phyloP scores from a whole-genome alignment of 2,113 vertebrate genomes.

The Colaptes auratus region DNA sequence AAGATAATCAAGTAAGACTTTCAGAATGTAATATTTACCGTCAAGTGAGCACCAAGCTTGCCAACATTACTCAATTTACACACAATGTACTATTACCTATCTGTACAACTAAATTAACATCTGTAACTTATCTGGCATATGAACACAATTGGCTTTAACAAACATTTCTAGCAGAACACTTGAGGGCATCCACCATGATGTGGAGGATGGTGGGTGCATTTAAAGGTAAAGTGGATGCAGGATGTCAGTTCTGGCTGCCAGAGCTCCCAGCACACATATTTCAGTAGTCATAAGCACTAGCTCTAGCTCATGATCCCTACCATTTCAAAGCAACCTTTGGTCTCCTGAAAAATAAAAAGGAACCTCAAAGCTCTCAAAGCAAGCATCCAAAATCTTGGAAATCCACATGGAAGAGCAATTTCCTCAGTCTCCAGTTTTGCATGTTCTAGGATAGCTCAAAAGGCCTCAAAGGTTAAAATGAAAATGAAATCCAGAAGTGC shows the following conservation, averaged over 20 bases:
- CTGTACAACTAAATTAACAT: not conserved
- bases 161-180: not conserved
- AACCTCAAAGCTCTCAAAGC: not conserved
- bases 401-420: not conserved
- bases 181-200: not conserved
- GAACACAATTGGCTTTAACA: not conserved
- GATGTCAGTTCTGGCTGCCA: not conserved
- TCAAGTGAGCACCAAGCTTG: not conserved
- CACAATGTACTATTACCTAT: not conserved
- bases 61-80: not conserved
- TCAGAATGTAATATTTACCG: not conserved
- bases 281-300: not conserved
- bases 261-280: not conserved
- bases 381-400: not conserved
- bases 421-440: not conserved
- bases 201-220: too few relatives aligned
- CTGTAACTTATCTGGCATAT: not conserved
- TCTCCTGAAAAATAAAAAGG: not conserved
- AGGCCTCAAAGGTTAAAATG: not conserved
- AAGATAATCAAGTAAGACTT: not conserved
- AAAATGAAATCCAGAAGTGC: not conserved
- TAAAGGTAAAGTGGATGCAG: rapidly evolving
- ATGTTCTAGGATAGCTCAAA: not conserved
- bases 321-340: not conserved
- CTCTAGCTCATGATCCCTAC: not conserved